Conservation (phyloP, 2,797 vertebrate genomes). For the Synanceia verrucosa region DNA sequence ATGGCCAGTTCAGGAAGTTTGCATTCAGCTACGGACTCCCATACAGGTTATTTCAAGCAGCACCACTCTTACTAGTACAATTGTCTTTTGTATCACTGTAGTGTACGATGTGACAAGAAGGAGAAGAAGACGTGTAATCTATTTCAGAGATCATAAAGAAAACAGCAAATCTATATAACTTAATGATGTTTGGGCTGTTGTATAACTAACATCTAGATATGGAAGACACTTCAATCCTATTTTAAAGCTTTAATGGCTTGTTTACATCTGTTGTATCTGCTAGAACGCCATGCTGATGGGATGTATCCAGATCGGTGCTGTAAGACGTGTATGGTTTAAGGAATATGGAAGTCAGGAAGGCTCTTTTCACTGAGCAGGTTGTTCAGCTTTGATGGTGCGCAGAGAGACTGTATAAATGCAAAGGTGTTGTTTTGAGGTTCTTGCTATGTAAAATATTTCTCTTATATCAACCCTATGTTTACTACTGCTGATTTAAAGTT, state of each 20-base stretch:
- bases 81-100: background rate
- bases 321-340: background rate
- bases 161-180: constrained; percentile 9
- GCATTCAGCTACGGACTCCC: no score
- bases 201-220: background rate
- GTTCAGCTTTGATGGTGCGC: constrained; percentile 25
- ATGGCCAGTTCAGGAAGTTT: background rate
- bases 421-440: constrained; percentile 13
- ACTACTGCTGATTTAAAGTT: constrained; percentile 12
- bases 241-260: constrained; percentile 11
- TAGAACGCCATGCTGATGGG: constrained; percentile 6
- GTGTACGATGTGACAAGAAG: background rate
- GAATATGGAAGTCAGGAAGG: constrained; percentile 19
- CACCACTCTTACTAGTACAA: no score
- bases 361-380: constrained; percentile 1
- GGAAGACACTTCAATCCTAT: constrained; percentile 1
- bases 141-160: background rate
- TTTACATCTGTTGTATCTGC: constrained; percentile 33
- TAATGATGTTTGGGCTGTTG: background rate
- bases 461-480: constrained; percentile 40
- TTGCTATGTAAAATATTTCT: constrained; percentile 58
- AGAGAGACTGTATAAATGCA: constrained; percentile 44
- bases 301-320: constrained; percentile 6
- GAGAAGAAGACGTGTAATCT: background rate
- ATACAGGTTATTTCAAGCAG: no score